Evolutionary conservation across 2,888 invertebrate species (phyloP).

Genomic region (Eupithecia centaureata): DNA sequence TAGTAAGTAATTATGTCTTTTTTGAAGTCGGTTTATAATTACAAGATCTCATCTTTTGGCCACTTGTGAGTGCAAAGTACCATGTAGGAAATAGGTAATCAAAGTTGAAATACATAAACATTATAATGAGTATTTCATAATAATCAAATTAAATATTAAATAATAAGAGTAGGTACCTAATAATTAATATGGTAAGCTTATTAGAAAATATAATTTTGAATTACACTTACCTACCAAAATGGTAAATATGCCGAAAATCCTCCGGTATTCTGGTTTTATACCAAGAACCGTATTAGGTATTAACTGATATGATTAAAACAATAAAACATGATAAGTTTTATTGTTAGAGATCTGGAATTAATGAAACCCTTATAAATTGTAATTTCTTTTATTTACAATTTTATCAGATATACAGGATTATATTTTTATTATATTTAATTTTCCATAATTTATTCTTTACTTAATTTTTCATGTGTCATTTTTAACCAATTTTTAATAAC

Average conservation of each 20-base stretch:
- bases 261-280: slow-evolving; percentile 4
- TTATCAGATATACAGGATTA: slow-evolving; percentile 1
- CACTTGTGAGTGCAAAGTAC: too few relatives aligned
- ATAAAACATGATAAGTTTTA: slow-evolving; percentile 44
- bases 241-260: slow-evolving; percentile 33
- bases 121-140: too few relatives aligned
- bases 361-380: slow-evolving; percentile 37
- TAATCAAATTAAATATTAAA: neutral
- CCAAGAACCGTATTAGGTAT: slow-evolving; percentile 10
- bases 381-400: slow-evolving; percentile 29
- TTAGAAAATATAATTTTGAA: neutral
- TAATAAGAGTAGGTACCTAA: neutral
- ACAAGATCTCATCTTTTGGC: too few relatives aligned
- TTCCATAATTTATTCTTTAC: neutral
- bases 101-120: too few relatives aligned
- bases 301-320: slow-evolving; percentile 37
- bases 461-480: neutral
- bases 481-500: too few relatives aligned
- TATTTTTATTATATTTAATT: too few relatives aligned
- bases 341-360: slow-evolving; percentile 30
- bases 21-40: too few relatives aligned
- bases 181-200: too few relatives aligned
- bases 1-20: too few relatives aligned
- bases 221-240: slow-evolving; percentile 41
- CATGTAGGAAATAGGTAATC: too few relatives aligned